phyloP scores from a whole-genome alignment of 2,113 vertebrate genomes.

The Eulemur macaco region DNA sequence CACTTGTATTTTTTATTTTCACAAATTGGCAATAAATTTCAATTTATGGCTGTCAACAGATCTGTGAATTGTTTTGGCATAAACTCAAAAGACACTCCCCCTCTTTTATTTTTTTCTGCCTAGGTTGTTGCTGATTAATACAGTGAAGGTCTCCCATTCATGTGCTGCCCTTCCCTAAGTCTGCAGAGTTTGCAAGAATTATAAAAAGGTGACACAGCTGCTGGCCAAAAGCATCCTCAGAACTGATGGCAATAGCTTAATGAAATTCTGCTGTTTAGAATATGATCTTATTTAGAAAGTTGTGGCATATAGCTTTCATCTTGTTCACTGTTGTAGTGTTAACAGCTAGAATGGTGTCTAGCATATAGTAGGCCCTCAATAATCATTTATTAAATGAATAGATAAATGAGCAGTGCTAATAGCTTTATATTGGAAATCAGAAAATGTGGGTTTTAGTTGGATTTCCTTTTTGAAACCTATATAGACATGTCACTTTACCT shows the following conservation, averaged over 20 bases:
- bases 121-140: not conserved
- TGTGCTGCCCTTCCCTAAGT: not conserved
- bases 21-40: not conserved
- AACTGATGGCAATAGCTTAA: not conserved
- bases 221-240: not conserved
- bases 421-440: not conserved
- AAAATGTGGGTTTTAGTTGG: not conserved
- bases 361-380: not conserved
- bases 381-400: not conserved
- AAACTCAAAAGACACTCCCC: not conserved
- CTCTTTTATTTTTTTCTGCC: not conserved
- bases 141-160: not conserved
- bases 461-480: not conserved
- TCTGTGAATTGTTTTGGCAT: not conserved
- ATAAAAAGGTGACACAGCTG: not conserved
- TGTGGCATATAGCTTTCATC: not conserved
- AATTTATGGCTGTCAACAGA: not conserved
- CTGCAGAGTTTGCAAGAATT: not conserved
- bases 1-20: not conserved
- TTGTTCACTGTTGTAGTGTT: not conserved
- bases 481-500: not conserved
- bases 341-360: not conserved
- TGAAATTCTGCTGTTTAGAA: not conserved
- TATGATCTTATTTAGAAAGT: not conserved
- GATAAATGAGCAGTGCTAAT: not conserved